These are phyloP conservation scores for Rhopilema esculentum DNA, from an alignment of 30 jellyfish, hydroid and myxozoan genomes.

Conservation along the genomic window DNA sequence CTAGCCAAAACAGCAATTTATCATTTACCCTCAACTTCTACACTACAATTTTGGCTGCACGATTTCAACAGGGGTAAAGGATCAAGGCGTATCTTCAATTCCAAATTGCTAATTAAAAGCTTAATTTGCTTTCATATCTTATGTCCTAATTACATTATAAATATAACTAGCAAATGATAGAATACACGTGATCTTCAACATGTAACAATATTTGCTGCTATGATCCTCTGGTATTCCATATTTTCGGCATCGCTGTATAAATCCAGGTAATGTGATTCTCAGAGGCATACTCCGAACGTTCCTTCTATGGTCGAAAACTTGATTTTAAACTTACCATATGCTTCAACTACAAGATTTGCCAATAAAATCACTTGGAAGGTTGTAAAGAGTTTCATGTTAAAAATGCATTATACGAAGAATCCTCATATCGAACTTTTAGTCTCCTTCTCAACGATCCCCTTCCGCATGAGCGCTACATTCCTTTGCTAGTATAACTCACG, in stretches of 20 bases:
- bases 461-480: conserved; percentile 66
- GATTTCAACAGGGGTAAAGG: too few relatives aligned
- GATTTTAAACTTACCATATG: conserved; percentile 22
- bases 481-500: conserved; percentile 39
- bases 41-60: too few relatives aligned
- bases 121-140: background rate
- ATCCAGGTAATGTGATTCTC: background rate
- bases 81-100: background rate
- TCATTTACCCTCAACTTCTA: too few relatives aligned
- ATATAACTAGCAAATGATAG: background rate
- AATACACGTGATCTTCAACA: background rate
- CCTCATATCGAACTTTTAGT: background rate
- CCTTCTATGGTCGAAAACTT: background rate
- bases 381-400: conserved; percentile 20
- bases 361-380: conserved; percentile 1
- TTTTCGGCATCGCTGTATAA: background rate
- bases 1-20: too few relatives aligned
- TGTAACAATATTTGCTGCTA: background rate
- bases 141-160: background rate
- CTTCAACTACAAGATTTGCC: conserved; percentile 18
- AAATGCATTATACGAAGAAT: conserved; percentile 1
- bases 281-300: background rate
- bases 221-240: background rate
- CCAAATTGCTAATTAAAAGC: background rate
- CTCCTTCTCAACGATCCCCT: background rate